Evolutionary conservation across 2,797 vertebrate species (phyloP).

Genomic region (Poecile montanus): DNA sequence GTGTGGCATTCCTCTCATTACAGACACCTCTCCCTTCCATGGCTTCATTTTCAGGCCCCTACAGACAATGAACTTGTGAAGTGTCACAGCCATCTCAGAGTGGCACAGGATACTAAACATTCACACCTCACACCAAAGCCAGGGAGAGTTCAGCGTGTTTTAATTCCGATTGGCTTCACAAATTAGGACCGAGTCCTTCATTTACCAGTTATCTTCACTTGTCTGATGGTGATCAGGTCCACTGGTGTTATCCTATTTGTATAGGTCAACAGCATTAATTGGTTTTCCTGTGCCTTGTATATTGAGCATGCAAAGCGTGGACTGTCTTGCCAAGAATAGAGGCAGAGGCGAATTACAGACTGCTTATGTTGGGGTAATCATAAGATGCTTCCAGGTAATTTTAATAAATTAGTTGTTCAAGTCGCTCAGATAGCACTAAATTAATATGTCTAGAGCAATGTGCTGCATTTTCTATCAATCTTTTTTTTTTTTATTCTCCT

Average conservation of each 20-base stretch:
- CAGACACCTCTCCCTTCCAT: background rate
- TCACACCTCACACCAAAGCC: background rate
- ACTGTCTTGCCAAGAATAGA: slow-evolving; percentile 42
- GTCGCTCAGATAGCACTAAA: slow-evolving; percentile 59
- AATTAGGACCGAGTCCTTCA: slow-evolving; percentile 12
- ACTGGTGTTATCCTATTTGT: slow-evolving; percentile 23
- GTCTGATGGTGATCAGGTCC: background rate
- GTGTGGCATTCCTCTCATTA: background rate
- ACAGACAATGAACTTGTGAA: background rate
- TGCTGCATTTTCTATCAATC: slow-evolving; percentile 57
- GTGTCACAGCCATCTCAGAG: background rate
- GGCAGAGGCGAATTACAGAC: slow-evolving; percentile 55
- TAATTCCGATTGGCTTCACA: slow-evolving; percentile 1
- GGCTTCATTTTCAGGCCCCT: background rate
- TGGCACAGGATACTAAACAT: background rate
- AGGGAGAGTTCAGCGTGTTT: background rate
- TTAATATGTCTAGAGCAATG: slow-evolving; percentile 57
- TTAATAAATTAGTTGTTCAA: slow-evolving; percentile 61
- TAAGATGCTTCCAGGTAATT: slow-evolving; percentile 67
- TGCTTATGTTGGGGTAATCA: slow-evolving; percentile 68
- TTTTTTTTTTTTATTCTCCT: slow-evolving; percentile 54
- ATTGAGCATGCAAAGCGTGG: slow-evolving; percentile 27
- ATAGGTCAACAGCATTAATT: slow-evolving; percentile 52
- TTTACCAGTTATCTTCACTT: slow-evolving; percentile 30
- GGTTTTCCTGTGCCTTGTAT: background rate